A percentile compares a stretch with the other conserved stretches of the same genome.
Evolutionary conservation across 2,113 vertebrate genomes (phyloP).

Genomic region (Psilopsiagon aymara): DNA sequence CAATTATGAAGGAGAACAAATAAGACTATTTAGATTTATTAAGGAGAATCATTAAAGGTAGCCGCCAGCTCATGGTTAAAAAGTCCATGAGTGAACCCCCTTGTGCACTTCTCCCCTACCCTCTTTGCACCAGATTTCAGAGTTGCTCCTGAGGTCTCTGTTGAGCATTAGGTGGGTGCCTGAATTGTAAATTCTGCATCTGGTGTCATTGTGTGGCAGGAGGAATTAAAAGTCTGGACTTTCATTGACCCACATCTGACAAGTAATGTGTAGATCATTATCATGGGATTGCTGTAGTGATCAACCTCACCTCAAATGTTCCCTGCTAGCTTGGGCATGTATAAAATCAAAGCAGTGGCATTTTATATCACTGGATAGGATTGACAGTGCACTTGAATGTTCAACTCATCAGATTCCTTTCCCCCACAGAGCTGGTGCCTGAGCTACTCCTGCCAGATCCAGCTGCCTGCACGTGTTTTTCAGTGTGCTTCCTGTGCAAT

Average conservation of each 20-base stretch:
- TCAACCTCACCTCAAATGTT: not conserved
- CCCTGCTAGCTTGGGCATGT: not conserved
- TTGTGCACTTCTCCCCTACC: not conserved
- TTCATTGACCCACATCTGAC: not conserved
- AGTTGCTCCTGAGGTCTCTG: not conserved
- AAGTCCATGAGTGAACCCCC: not conserved
- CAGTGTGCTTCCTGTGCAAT: not conserved
- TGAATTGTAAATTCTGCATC: not conserved
- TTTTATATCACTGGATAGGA: not conserved
- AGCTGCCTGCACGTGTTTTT: fast-evolving
- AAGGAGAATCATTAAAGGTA: not conserved
- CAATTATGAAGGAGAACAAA: not conserved
- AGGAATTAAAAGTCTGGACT: not conserved
- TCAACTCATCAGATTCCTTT: not conserved
- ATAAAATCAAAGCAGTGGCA: not conserved
- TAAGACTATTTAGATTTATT: not conserved
- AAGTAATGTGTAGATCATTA: not conserved
- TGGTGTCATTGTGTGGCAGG: not conserved
- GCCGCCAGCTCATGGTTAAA: not conserved
- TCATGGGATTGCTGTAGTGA: not conserved
- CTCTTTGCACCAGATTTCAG: not conserved
- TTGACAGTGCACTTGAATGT: not conserved
- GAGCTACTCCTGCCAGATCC: not conserved
- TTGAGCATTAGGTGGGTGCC: not conserved
- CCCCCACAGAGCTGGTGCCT: not conserved